Evolutionary conservation across 2,113 vertebrate genomes (phyloP), one percentile per base, ranked within the genome.

Genomic region (Amia ocellicauda): DNA sequence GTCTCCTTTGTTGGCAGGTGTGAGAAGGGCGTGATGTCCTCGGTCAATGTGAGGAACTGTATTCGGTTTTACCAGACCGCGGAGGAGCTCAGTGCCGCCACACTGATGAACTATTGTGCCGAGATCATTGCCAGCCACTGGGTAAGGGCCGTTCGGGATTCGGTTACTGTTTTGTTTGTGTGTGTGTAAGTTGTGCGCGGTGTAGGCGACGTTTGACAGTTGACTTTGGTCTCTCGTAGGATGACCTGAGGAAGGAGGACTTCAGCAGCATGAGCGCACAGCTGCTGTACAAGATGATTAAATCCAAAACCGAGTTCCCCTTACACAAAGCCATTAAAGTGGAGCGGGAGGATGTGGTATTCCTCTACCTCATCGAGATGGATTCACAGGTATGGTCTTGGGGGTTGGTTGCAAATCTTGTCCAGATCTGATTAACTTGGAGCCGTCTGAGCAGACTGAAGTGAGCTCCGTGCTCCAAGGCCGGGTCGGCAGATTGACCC

Each of bases 121-220:
- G 96, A 99, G 77, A 99, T 99, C 65, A 98, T 99, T 58, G 96
- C 97, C 29, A 99, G 94, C 75, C 97, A 99, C 71, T 99, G 97
- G 97, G 97, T 98, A 80, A 93, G 93, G n/a, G 14, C n/a, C 31
- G 11, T 36, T 36, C 31, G 5, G 31, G n/a, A n/a, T n/a, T n/a
- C n/a, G n/a, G 0, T 16, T 23, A 55, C 53, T 62, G 29, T 53
- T 57, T 50, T 58, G 3, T 26, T 19, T 64, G 9, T 27, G 13
- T 20, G 10, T 49, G 3, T 27, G 55, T n/a, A n/a, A n/a, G n/a
- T 36, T 36, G 31, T 11, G 11, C 11, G 31, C 11, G 5, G 5
- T 36, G 5, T 36, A 11, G 31, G 31, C 5, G 5, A 7, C 31
- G 1, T 36, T 5, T 36, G 31, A 7, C 5, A 36, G 5, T 36